phyloP scores from a whole-genome alignment of 2,888 invertebrate species.

The Synanthedon tipuliformis region DNA sequence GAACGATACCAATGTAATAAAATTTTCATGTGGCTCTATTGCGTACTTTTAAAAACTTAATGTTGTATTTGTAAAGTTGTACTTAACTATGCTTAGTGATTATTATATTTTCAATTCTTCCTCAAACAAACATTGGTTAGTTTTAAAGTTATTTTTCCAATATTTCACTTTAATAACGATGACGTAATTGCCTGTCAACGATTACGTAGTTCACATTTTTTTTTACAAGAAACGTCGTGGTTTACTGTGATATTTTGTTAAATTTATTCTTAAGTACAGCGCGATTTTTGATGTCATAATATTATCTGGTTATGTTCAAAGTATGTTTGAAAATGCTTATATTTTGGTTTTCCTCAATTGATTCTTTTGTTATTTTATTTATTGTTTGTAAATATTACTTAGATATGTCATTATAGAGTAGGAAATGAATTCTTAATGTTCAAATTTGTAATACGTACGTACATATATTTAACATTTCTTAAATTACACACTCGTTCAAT shows the following conservation, averaged over 20 bases:
- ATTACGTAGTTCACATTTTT: slow-evolving; percentile 12
- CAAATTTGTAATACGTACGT: slow-evolving; percentile 33
- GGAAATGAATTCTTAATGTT: slow-evolving; percentile 40
- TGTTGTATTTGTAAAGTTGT: slow-evolving; percentile 61
- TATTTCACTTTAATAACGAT: slow-evolving; percentile 9
- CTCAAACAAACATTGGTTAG: slow-evolving; percentile 9
- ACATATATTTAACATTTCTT: slow-evolving; percentile 19
- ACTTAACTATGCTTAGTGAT: slow-evolving; percentile 55
- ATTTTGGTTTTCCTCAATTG: slow-evolving; percentile 32
- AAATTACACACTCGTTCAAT: slow-evolving; percentile 17
- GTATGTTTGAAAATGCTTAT: slow-evolving; percentile 30
- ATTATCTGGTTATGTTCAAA: slow-evolving; percentile 30
- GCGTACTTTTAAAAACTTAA: slow-evolving; percentile 50
- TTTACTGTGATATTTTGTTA: slow-evolving; percentile 71
- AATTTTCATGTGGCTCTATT: slow-evolving; percentile 44
- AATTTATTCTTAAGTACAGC: slow-evolving; percentile 59
- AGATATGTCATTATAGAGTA: slow-evolving; percentile 28
- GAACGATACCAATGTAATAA: slow-evolving; percentile 44
- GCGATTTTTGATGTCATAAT: slow-evolving; percentile 39
- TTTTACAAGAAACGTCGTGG: slow-evolving; percentile 53
- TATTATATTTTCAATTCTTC: slow-evolving; percentile 27
- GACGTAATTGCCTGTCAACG: neutral
- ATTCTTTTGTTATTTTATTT: slow-evolving; percentile 61
- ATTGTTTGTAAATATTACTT: slow-evolving; percentile 68
- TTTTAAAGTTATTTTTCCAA: slow-evolving; percentile 7